These are phyloP conservation scores for Macrosteles quadrilineatus DNA, from an alignment of 1,140 invertebrate genomes.

Conservation along the genomic window DNA sequence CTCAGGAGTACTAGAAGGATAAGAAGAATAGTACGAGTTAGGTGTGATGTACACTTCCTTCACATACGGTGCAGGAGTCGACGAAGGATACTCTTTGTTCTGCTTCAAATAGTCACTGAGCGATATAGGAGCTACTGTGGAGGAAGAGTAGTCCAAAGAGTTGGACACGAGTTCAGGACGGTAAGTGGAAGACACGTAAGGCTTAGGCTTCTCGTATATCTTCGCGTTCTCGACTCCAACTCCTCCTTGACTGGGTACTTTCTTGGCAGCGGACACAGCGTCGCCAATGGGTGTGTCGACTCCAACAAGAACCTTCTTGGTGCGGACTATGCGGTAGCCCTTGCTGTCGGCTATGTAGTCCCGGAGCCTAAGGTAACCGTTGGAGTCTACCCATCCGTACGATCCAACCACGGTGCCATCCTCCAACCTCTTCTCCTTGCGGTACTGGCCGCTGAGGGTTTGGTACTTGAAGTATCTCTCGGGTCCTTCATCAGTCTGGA, in stretches of 20 bases:
- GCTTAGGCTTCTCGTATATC: constrained; percentile 13
- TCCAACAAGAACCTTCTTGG: constrained; percentile 77
- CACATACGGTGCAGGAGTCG: neutral
- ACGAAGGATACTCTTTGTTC: constrained; percentile 3
- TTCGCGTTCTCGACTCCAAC: constrained; percentile 28
- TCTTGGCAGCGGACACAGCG: constrained; percentile 68
- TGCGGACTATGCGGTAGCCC: constrained; percentile 74
- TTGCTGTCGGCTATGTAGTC: constrained; percentile 84
- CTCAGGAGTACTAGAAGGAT: constrained; percentile 40
- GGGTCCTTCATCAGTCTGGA: constrained; percentile 87
- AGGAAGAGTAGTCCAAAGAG: constrained; percentile 22
- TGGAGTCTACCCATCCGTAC: constrained; percentile 81
- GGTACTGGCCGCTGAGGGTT: constrained; percentile 82
- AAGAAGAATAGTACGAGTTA: constrained; percentile 41
- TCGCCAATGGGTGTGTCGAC: constrained; percentile 65
- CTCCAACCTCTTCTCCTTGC: constrained; percentile 81
- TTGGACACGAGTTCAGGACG: neutral
- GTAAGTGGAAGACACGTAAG: constrained; percentile 16
- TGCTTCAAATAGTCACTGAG: constrained; percentile 37
- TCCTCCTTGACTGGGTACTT: constrained; percentile 33
- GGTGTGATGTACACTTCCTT: constrained; percentile 38
- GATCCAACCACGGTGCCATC: constrained; percentile 68
- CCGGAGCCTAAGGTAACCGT: constrained; percentile 75
- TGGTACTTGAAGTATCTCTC: constrained; percentile 84
- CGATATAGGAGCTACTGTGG: constrained; percentile 32